Base-by-base conservation (phyloP, 2,888 invertebrate genomes). In the Scrobipalpa costella region DNA sequence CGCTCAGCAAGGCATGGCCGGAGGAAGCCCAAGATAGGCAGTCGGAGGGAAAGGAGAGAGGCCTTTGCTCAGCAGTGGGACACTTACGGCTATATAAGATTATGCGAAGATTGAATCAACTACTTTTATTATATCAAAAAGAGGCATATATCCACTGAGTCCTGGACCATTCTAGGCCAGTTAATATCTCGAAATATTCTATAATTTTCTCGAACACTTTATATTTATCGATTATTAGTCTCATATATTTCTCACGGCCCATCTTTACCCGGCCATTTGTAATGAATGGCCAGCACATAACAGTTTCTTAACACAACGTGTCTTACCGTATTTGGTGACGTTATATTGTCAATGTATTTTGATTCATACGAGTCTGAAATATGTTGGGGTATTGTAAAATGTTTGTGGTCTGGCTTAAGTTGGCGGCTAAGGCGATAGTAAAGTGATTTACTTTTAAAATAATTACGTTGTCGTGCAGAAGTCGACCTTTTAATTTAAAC, bases 291-390 rank as follows among this genome's bases (percentile, higher is more conserved):
- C 1, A 2, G 11, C 40, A 38, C 59, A 59, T 61, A 61, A 27
- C 62, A 58, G 58, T 64, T 64, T 58, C 58, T 50, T 61, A 50
- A 58, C 11, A 1, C 0, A 17, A 21, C 66, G 66, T 66, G 66
- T 58, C 61, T 17, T 9, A 8, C 63, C 61, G 27, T 64, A 66
- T 66, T 64, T 64, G 66, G 66, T n/a, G 21, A 50, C 40, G 49
- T 64, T 60, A 60, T 62, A 55, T 62, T 36, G 58, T 19, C 49
- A 57, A 21, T 27, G 17, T 55, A 57, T 38, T 59, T 65, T 67
- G 65, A 68, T 66, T 65, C 66, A 66, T 68, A 68, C 68, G 68
- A 66, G 69, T 67, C 67, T 65, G 61, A 67, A 67, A 69, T 69
- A 64, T 69, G 69, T 68, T 66, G 47, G 47, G 60, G 50, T 61